These are phyloP conservation scores for Chymomyza procnemis DNA, from an alignment of 2,888 invertebrate species.

Conservation along the genomic window DNA sequence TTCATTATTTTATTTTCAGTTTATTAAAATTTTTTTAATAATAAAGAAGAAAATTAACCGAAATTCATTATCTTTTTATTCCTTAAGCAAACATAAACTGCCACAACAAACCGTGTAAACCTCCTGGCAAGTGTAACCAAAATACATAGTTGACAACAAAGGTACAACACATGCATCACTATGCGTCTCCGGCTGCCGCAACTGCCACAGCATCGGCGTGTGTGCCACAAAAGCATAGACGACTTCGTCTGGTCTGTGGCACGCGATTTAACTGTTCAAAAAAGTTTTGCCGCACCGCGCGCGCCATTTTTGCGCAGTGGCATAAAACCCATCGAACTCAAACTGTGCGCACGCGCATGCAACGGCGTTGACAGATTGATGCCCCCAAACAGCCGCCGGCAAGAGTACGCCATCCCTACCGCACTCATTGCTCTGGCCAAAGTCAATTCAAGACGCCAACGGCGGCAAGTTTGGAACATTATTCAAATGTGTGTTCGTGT, in stretches of 20 bases:
- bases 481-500: slow-evolving; percentile 55
- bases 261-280: slow-evolving; percentile 59
- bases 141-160: slow-evolving; percentile 52
- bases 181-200: slow-evolving; percentile 13
- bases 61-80: too few species aligned
- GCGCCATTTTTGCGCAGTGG: slow-evolving; percentile 56
- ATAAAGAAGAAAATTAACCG: too few species aligned
- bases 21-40: too few species aligned
- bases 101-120: not conserved
- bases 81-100: too few species aligned
- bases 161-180: slow-evolving; percentile 28
- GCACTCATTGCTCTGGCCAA: not conserved
- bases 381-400: slow-evolving; percentile 52
- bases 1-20: too few species aligned
- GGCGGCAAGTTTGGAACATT: slow-evolving; percentile 67
- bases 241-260: slow-evolving; percentile 36
- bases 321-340: slow-evolving; percentile 75
- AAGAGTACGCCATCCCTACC: not conserved
- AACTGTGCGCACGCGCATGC: slow-evolving; percentile 75
- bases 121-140: not conserved
- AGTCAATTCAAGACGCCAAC: slow-evolving; percentile 24
- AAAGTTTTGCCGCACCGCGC: slow-evolving; percentile 9
- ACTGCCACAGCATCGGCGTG: not conserved
- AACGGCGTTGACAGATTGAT: slow-evolving; percentile 70
- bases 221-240: not conserved